These are phyloP conservation scores for Andricus grossulariae DNA, from an alignment of 1,140 invertebrate genomes.

Conservation along the genomic window DNA sequence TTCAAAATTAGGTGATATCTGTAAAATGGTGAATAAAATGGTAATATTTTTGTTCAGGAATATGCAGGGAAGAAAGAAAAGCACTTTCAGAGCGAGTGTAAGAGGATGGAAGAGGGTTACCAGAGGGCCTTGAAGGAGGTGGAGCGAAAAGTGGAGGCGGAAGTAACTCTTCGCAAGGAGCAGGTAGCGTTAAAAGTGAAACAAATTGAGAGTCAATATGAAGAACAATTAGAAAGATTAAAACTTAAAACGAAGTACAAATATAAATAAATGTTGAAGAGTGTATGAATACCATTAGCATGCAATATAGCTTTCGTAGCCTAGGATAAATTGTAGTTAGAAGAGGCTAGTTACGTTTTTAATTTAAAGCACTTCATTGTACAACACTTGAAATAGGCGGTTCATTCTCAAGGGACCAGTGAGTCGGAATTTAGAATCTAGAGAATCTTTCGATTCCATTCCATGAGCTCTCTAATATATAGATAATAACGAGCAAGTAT, in stretches of 20 bases:
- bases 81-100: constrained; percentile 60
- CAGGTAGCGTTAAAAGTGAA: constrained; percentile 61
- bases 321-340: constrained; percentile 65
- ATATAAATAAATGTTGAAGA: constrained; percentile 70
- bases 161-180: constrained; percentile 58
- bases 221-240: constrained; percentile 63
- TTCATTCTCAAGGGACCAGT: constrained; percentile 64
- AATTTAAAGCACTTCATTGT: constrained; percentile 71
- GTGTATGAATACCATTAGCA: constrained; percentile 64
- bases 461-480: constrained; percentile 15
- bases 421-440: constrained; percentile 44
- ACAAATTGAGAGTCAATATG: constrained; percentile 59
- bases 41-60: constrained; percentile 55
- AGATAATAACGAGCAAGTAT: constrained; percentile 26
- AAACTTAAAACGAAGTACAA: constrained; percentile 71
- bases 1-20: too few relatives aligned
- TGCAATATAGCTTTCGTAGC: constrained; percentile 68
- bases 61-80: constrained; percentile 61
- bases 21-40: constrained; percentile 22
- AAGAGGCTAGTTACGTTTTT: constrained; percentile 72
- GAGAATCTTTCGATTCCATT: constrained; percentile 12
- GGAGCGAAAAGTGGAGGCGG: constrained; percentile 62
- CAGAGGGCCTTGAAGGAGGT: constrained; percentile 65
- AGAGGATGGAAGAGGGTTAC: constrained; percentile 66
- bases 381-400: constrained; percentile 63